Percentiles rank a stretch among this genome's conserved stretches.
phyloP scores from a whole-genome alignment of 2,888 invertebrate species.

The Geophilus truncorum region DNA sequence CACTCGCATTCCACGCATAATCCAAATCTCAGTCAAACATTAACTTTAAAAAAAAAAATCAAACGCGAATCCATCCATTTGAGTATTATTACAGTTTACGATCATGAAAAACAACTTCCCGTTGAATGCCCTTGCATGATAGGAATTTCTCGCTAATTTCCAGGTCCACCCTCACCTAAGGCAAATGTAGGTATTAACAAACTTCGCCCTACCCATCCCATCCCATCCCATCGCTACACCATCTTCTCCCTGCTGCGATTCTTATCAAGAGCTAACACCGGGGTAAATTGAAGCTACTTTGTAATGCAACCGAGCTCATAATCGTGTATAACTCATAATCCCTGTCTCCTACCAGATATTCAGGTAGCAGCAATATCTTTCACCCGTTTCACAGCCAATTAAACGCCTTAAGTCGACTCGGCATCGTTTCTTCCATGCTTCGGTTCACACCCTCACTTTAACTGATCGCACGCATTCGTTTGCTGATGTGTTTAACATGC shows the following conservation, averaged over 20 bases:
- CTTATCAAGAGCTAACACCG: not conserved
- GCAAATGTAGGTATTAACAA: conserved; percentile 21
- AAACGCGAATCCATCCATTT: not conserved
- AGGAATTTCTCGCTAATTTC: conserved; percentile 23
- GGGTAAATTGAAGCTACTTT: conserved; percentile 18
- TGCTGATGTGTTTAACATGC: not conserved
- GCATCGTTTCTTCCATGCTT: not conserved
- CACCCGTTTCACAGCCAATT: conserved; percentile 7
- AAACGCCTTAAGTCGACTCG: not conserved
- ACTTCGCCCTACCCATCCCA: not conserved
- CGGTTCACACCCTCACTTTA: not conserved
- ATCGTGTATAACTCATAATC: not conserved
- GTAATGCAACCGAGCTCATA: conserved; percentile 6
- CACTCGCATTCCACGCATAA: not conserved
- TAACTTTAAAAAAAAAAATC: not conserved
- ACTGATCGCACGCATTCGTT: not conserved
- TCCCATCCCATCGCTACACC: not conserved
- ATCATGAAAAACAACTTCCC: conserved; percentile 1
- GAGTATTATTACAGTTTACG: not conserved
- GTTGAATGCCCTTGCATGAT: conserved; percentile 9
- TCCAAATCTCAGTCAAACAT: not conserved
- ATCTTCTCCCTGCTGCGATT: not conserved
- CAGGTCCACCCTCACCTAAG: conserved; percentile 13
- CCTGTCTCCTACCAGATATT: not conserved
- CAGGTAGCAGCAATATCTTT: conserved; percentile 13